phyloP scores from a whole-genome alignment of 2,797 vertebrate species.

The Sylvia borin region DNA sequence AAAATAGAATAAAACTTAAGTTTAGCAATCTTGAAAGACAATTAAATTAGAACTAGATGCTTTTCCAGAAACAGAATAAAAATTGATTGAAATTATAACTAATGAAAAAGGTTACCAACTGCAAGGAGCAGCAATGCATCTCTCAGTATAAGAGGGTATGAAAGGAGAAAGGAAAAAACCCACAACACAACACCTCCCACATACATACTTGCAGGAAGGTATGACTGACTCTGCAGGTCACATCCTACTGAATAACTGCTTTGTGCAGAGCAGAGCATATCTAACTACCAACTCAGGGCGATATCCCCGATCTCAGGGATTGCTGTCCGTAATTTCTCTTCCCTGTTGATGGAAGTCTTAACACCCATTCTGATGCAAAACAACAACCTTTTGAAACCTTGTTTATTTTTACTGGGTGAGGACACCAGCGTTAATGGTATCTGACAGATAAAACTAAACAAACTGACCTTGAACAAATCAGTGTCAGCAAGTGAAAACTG shows the following conservation, averaged over 20 bases:
- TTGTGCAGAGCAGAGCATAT: neutral
- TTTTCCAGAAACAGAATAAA: neutral
- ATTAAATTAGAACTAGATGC: neutral
- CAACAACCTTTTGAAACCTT: neutral
- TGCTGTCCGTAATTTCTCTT: neutral
- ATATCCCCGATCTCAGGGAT: neutral
- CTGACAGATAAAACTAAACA: neutral
- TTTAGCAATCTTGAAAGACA: neutral
- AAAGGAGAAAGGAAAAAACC: neutral
- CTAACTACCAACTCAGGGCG: neutral
- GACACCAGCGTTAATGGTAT: neutral
- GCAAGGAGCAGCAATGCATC: neutral
- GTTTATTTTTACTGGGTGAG: neutral
- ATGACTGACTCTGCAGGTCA: neutral
- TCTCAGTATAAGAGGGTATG: neutral
- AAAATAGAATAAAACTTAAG: neutral
- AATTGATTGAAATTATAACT: neutral
- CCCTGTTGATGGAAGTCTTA: neutral
- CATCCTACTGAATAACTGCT: neutral
- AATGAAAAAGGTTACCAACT: neutral
- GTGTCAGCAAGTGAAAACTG: neutral
- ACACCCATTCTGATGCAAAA: neutral
- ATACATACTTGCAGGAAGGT: neutral
- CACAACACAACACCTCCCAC: rapidly evolving
- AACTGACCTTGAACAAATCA: neutral